phyloP scores from a whole-genome alignment of 2,113 vertebrate species.

The Chauna torquata region DNA sequence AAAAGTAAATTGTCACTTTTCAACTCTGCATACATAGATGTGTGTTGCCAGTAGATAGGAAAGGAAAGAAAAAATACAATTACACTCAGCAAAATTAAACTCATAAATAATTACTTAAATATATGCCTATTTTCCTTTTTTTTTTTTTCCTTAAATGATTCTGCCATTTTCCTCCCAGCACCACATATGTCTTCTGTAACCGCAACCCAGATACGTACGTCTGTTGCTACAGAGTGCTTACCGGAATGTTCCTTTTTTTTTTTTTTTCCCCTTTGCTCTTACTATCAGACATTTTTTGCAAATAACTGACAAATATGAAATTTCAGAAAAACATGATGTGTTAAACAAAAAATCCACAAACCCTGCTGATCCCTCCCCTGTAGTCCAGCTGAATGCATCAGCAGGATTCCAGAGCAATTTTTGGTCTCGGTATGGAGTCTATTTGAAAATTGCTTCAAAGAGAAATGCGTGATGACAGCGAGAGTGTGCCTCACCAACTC shows the following conservation, averaged over 20 bases:
- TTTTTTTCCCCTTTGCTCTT: not conserved
- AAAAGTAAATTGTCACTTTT: not conserved
- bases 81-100: not conserved
- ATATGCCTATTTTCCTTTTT: not conserved
- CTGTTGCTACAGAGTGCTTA: not conserved
- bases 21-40: not conserved
- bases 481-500: not conserved
- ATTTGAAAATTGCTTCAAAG: constrained; percentile 24
- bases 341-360: not conserved
- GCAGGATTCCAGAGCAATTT: not conserved
- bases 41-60: not conserved
- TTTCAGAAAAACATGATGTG: not conserved
- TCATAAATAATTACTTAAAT: not conserved
- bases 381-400: not conserved
- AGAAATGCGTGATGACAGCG: not conserved
- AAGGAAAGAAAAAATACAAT: not conserved
- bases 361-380: not conserved
- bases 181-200: not conserved
- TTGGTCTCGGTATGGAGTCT: not conserved
- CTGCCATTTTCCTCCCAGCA: not conserved
- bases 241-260: not conserved
- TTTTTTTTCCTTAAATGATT: not conserved
- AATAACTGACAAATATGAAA: not conserved
- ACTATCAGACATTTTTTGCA: not conserved
- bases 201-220: not conserved